Evolutionary conservation across 2,113 vertebrate genomes (phyloP).

Genomic region (Cariama cristata): DNA sequence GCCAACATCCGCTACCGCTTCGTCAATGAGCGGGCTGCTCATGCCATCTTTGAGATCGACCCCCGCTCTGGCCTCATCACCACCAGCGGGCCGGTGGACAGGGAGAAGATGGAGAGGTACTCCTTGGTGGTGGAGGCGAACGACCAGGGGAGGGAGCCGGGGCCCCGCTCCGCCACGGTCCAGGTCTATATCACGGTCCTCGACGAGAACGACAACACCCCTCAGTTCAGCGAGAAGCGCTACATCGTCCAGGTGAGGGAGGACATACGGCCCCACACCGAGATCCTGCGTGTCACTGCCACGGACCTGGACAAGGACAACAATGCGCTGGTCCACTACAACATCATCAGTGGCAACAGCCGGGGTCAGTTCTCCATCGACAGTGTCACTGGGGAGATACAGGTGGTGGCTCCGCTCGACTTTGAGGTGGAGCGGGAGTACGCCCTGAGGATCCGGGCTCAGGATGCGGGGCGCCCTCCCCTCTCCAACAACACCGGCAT

Average conservation of each 20-base stretch:
- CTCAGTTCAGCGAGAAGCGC: constrained; percentile 97
- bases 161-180: constrained; percentile 89
- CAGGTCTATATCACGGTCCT: constrained; percentile 94
- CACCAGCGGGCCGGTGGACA: constrained; percentile 90
- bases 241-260: constrained; percentile 95
- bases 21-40: constrained; percentile 81
- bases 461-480: constrained; percentile 94
- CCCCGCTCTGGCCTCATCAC: constrained; percentile 94
- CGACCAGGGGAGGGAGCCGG: constrained; percentile 93
- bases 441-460: constrained; percentile 90
- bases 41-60: constrained; percentile 91
- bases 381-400: constrained; percentile 93
- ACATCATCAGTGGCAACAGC: constrained; percentile 97
- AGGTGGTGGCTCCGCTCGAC: constrained; percentile 93
- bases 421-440: constrained; percentile 95
- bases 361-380: constrained; percentile 96
- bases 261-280: constrained; percentile 90
- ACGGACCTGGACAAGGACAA: constrained; percentile 93
- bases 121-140: constrained; percentile 93
- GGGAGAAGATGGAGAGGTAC: constrained; percentile 93
- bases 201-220: constrained; percentile 96
- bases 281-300: constrained; percentile 91
- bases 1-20: constrained; percentile 97
- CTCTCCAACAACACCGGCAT: constrained; percentile 97
- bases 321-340: constrained; percentile 94